Conservation (phyloP, 2,888 invertebrate genomes). For the Tanaodytes sp. region DNA sequence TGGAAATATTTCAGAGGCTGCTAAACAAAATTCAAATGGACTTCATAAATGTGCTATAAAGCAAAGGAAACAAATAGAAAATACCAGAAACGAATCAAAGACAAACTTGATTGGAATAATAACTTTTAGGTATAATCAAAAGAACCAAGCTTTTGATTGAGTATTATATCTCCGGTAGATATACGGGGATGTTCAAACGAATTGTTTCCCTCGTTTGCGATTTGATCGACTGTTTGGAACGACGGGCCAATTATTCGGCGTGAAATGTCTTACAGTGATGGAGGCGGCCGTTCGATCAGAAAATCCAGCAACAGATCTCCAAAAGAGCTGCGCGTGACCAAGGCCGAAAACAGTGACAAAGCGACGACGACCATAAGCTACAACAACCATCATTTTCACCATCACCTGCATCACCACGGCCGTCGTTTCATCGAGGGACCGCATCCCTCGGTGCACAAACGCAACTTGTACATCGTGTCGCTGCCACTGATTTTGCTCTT, state of each 20-base stretch:
- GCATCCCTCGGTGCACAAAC: slow-evolving; percentile 87
- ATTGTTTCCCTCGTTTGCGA: too few relatives aligned
- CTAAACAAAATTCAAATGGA: too few relatives aligned
- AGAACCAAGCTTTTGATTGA: too few relatives aligned
- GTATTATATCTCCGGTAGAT: too few relatives aligned
- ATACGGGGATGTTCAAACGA: too few relatives aligned
- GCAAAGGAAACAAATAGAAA: too few relatives aligned
- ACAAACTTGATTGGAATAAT: too few relatives aligned
- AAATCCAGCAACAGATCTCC: slow-evolving; percentile 73
- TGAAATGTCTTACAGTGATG: slow-evolving; percentile 73
- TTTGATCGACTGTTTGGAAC: too few relatives aligned
- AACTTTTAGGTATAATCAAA: too few relatives aligned
- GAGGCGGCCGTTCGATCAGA: slow-evolving; percentile 72
- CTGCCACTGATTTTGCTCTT: slow-evolving; percentile 90
- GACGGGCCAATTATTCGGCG: slow-evolving; percentile 36
- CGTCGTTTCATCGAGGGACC: slow-evolving; percentile 71
- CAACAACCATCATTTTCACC: slow-evolving; percentile 63
- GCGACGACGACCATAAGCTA: slow-evolving; percentile 69
- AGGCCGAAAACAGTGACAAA: slow-evolving; percentile 68
- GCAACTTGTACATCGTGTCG: slow-evolving; percentile 90
- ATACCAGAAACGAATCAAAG: too few relatives aligned
- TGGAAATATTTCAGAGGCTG: too few relatives aligned
- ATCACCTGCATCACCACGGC: slow-evolving; percentile 58
- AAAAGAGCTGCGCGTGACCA: slow-evolving; percentile 72
- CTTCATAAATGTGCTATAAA: too few relatives aligned